Percentiles rank a stretch among this genome's conserved stretches.
Conservation (phyloP, 2,797 vertebrate genomes). For the Cyprinodon diabolis region DNA sequence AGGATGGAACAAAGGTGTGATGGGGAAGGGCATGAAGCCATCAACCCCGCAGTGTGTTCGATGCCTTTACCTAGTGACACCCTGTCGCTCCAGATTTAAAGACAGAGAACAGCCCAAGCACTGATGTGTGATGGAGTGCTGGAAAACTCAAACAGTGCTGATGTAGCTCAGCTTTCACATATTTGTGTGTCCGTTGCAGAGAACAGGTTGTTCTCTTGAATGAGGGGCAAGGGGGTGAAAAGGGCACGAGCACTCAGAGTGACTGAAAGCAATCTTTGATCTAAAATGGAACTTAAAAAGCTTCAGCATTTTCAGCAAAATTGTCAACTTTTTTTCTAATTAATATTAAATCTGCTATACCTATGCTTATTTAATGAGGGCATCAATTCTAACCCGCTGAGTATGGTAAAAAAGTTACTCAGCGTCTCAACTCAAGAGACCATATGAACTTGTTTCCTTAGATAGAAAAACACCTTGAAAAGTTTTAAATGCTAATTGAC, state of each 20-base stretch:
- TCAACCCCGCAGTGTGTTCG: constrained; percentile 56
- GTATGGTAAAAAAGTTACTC: constrained; percentile 1
- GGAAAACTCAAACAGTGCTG: constrained; percentile 27
- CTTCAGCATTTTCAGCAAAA: constrained; percentile 7
- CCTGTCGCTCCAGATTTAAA: constrained; percentile 67
- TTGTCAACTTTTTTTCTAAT: constrained; percentile 27
- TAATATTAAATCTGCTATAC: constrained; percentile 41
- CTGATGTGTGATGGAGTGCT: constrained; percentile 56
- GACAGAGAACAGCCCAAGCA: constrained; percentile 49
- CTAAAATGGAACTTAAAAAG: background rate
- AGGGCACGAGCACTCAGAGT: constrained; percentile 5
- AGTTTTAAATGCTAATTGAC: background rate
- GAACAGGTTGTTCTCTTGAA: constrained; percentile 45
- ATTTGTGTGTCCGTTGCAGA: constrained; percentile 17
- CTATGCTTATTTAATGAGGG: constrained; percentile 40
- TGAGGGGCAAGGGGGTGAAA: constrained; percentile 25
- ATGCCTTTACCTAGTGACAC: constrained; percentile 66
- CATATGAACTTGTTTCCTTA: background rate
- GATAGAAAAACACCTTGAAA: no score
- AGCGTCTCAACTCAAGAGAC: background rate
- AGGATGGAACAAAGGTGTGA: constrained; percentile 74
- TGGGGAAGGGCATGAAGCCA: constrained; percentile 68
- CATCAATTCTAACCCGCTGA: constrained; percentile 19
- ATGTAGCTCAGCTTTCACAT: constrained; percentile 47
- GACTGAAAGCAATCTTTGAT: constrained; percentile 3